Conservation (phyloP, 2,113 vertebrate genomes). For the Brachyistius frenatus region DNA sequence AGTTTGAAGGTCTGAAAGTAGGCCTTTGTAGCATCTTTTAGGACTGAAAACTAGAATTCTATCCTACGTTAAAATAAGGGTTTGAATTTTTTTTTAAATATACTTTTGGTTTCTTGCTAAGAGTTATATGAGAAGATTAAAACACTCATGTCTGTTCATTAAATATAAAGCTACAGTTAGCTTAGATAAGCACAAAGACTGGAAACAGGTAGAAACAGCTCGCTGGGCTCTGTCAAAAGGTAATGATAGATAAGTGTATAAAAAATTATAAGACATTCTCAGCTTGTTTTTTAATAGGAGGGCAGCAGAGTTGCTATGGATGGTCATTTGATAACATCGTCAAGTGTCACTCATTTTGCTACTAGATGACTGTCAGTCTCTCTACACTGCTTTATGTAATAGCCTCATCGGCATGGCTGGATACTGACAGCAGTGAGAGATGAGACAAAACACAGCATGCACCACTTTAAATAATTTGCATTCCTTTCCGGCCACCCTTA, state of each 20-base stretch:
- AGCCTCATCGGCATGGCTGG: neutral
- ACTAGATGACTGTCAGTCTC: neutral
- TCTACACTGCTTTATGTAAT: slow-evolving; percentile 50
- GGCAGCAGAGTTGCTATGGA: neutral
- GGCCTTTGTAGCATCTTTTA: neutral
- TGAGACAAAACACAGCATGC: slow-evolving; percentile 54
- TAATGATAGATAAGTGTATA: too few species aligned
- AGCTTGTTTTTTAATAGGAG: neutral
- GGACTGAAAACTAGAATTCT: neutral
- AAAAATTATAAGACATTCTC: neutral
- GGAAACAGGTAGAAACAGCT: too few species aligned
- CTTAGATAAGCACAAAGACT: too few species aligned
- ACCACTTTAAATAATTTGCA: slow-evolving; percentile 75
- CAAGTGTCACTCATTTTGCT: neutral
- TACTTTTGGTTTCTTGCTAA: too few species aligned
- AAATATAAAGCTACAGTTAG: too few species aligned
- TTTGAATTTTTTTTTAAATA: neutral
- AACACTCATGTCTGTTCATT: too few species aligned
- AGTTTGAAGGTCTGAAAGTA: slow-evolving; percentile 9
- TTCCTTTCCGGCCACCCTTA: slow-evolving; percentile 56
- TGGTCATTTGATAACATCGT: neutral
- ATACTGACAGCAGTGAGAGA: slow-evolving; percentile 31
- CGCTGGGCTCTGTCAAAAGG: too few species aligned
- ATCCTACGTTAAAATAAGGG: neutral
- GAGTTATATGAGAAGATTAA: too few species aligned